phyloP scores from a whole-genome alignment of 1,140 invertebrate species.

The Diabrotica virgifera region DNA sequence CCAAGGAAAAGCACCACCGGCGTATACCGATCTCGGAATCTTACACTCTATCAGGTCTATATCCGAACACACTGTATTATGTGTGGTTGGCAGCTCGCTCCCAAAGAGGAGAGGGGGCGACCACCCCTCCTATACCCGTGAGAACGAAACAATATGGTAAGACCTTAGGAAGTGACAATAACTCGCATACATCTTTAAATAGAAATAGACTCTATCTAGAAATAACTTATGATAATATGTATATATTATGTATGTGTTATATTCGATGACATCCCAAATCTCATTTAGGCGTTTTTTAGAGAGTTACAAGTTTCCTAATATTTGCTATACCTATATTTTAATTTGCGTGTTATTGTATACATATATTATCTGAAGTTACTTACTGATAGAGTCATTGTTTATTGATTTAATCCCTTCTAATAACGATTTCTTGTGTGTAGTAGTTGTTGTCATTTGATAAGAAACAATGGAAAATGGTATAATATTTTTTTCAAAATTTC shows the following conservation, averaged over 20 bases:
- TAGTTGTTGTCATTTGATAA: neutral
- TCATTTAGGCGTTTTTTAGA: too few relatives aligned
- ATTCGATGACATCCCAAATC: too few relatives aligned
- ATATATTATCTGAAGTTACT: too few relatives aligned
- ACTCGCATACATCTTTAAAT: neutral
- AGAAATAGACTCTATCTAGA: too few relatives aligned
- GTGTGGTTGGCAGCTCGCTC: conserved; percentile 93
- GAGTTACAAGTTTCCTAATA: too few relatives aligned
- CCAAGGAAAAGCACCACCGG: conserved; percentile 69
- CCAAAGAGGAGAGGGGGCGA: conserved; percentile 87
- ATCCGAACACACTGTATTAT: conserved; percentile 94
- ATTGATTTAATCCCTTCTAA: too few relatives aligned
- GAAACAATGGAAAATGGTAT: conserved; percentile 2
- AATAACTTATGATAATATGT: too few relatives aligned
- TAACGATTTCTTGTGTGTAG: neutral
- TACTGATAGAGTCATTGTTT: too few relatives aligned
- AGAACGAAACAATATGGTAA: conserved; percentile 97
- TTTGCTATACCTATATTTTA: too few relatives aligned
- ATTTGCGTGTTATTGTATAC: too few relatives aligned
- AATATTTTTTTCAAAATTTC: neutral
- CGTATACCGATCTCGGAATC: conserved; percentile 78
- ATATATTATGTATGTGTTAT: too few relatives aligned
- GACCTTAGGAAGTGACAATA: conserved; percentile 45
- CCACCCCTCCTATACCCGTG: conserved; percentile 89
- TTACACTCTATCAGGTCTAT: conserved; percentile 82